Percentiles rank a stretch among this genome's conserved stretches.
Evolutionary conservation across 1,140 invertebrate genomes (phyloP).

Genomic region (Tetramorium alpestre): DNA sequence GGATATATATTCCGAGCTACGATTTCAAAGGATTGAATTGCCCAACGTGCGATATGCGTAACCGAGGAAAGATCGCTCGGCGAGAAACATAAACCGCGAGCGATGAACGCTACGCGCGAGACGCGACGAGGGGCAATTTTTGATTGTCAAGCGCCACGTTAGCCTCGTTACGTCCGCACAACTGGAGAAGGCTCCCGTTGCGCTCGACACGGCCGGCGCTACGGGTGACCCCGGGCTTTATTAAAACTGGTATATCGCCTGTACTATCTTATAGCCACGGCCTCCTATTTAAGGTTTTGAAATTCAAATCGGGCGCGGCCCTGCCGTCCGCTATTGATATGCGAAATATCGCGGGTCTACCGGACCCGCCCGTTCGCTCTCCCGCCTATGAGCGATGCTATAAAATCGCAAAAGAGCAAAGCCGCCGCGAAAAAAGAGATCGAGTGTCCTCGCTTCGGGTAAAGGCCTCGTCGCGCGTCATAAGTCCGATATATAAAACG

Average conservation of each 20-base stretch:
- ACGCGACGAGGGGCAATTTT: conserved; percentile 62
- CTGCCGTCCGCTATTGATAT: conserved; percentile 79
- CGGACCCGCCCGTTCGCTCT: conserved; percentile 53
- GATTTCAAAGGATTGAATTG: conserved; percentile 17
- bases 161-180: conserved; percentile 75
- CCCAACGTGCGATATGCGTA: conserved; percentile 23
- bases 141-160: conserved; percentile 71
- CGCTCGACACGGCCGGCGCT: conserved; percentile 39
- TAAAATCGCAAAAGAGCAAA: conserved; percentile 73
- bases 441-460: conserved; percentile 30
- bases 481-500: conserved; percentile 58
- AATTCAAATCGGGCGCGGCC: conserved; percentile 79
- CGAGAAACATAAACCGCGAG: conserved; percentile 33
- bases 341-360: conserved; percentile 76
- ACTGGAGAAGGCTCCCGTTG: conserved; percentile 65
- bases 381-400: conserved; percentile 67
- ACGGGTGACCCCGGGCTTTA: conserved; percentile 73
- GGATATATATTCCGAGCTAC: neutral
- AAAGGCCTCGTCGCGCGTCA: conserved; percentile 56
- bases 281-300: conserved; percentile 81
- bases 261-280: conserved; percentile 80
- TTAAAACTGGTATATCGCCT: conserved; percentile 80
- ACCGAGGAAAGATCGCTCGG: conserved; percentile 19
- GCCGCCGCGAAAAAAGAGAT: conserved; percentile 61
- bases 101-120: conserved; percentile 9